These are phyloP conservation scores for Pycnonotus jocosus DNA, from an alignment of 2,113 vertebrate genomes.

Conservation along the genomic window DNA sequence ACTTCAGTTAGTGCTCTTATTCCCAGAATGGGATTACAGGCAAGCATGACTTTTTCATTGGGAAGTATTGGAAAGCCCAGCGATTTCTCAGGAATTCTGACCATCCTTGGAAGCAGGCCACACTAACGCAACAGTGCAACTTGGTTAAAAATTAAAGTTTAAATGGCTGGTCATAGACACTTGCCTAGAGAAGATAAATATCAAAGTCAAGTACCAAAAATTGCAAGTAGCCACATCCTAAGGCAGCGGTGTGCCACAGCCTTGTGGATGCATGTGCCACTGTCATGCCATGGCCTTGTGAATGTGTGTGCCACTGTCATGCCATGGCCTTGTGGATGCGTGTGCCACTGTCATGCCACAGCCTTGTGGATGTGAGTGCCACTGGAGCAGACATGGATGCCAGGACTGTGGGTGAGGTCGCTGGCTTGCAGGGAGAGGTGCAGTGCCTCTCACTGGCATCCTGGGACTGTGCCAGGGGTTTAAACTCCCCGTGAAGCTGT, in stretches of 20 bases:
- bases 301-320: too few species aligned
- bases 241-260: too few species aligned
- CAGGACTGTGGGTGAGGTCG: rapidly evolving
- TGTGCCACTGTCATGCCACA: too few species aligned
- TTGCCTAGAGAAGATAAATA: neutral
- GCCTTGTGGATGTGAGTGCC: neutral
- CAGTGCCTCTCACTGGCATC: neutral
- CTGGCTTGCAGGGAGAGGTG: rapidly evolving
- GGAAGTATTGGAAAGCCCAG: neutral
- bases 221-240: too few species aligned
- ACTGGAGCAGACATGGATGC: rapidly evolving
- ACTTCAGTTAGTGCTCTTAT: neutral
- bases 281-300: too few species aligned
- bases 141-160: neutral
- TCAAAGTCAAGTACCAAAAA: too few species aligned
- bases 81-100: neutral
- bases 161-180: neutral
- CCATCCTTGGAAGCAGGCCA: neutral
- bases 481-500: neutral
- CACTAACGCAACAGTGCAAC: neutral
- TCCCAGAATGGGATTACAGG: neutral
- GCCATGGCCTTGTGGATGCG: too few species aligned
- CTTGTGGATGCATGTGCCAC: too few species aligned
- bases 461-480: rapidly evolving
- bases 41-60: neutral